Conservation (phyloP, 1,140 invertebrate genomes). For the Copidosoma floridanum region DNA sequence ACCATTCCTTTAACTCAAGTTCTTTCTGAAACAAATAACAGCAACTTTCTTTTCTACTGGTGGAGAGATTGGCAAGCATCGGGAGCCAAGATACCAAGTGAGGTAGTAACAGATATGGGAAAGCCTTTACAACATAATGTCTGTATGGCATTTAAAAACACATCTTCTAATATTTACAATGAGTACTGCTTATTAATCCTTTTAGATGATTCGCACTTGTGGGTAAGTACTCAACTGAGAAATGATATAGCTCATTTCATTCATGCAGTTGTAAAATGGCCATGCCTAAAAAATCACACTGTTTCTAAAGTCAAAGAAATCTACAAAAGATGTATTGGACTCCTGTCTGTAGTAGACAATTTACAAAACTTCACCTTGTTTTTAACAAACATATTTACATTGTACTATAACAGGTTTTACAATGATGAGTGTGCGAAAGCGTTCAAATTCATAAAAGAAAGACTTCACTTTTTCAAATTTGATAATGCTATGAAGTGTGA, state of each 20-base stretch:
- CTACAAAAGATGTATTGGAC: background rate
- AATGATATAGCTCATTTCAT: too few species aligned
- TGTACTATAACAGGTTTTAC: too few species aligned
- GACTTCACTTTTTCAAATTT: too few species aligned
- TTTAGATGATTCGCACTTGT: background rate
- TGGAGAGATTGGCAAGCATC: background rate
- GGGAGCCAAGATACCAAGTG: background rate
- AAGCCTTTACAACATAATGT: background rate
- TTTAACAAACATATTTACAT: background rate
- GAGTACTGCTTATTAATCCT: too few species aligned
- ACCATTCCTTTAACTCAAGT: background rate
- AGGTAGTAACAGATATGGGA: too few species aligned
- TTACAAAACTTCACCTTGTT: background rate
- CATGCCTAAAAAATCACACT: too few species aligned
- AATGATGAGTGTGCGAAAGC: too few species aligned
- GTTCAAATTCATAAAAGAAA: too few species aligned
- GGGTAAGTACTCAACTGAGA: background rate
- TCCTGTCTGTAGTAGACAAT: background rate
- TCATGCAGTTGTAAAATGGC: too few species aligned
- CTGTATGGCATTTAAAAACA: background rate
- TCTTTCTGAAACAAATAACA: constrained; percentile 1
- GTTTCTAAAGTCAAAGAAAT: background rate
- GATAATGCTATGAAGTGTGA: too few species aligned
- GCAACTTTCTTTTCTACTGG: background rate
- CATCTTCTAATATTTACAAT: too few species aligned